phyloP scores from a whole-genome alignment of 1,140 invertebrate genomes.

The Drosophila yakuba region DNA sequence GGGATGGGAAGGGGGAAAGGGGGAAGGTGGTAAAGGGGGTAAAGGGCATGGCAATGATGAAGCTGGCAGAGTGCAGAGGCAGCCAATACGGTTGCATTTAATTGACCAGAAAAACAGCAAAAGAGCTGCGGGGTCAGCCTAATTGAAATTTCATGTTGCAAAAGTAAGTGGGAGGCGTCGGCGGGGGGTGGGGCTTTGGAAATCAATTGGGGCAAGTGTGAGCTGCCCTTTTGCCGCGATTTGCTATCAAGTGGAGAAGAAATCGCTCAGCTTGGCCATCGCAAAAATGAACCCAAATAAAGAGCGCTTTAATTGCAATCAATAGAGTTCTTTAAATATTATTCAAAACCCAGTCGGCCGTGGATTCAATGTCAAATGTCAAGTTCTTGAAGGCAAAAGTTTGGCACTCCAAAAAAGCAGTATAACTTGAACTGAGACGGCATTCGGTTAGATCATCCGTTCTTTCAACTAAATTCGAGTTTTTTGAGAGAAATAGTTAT shows the following conservation, averaged over 20 bases:
- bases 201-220: neutral
- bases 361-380: neutral
- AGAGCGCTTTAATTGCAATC: neutral
- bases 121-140: constrained; percentile 61
- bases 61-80: constrained; percentile 5
- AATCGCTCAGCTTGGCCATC: neutral
- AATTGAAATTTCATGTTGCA: constrained; percentile 81
- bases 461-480: constrained; percentile 25
- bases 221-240: constrained; percentile 23
- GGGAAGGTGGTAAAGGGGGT: no score
- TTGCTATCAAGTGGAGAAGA: constrained; percentile 28
- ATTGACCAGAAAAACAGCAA: constrained; percentile 80
- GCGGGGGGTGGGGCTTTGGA: neutral
- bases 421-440: neutral
- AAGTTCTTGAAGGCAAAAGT: neutral
- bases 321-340: neutral
- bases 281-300: constrained; percentile 1
- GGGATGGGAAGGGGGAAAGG: neutral
- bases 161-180: constrained; percentile 55
- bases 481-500: constrained; percentile 1
- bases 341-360: neutral
- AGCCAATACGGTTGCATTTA: constrained; percentile 74
- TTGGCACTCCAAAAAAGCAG: neutral
- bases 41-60: neutral
- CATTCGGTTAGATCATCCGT: constrained; percentile 12